Percentiles rank a stretch among this genome's conserved stretches.
phyloP scores from a whole-genome alignment of 1,140 invertebrate genomes.

The Nomia melanderi region DNA sequence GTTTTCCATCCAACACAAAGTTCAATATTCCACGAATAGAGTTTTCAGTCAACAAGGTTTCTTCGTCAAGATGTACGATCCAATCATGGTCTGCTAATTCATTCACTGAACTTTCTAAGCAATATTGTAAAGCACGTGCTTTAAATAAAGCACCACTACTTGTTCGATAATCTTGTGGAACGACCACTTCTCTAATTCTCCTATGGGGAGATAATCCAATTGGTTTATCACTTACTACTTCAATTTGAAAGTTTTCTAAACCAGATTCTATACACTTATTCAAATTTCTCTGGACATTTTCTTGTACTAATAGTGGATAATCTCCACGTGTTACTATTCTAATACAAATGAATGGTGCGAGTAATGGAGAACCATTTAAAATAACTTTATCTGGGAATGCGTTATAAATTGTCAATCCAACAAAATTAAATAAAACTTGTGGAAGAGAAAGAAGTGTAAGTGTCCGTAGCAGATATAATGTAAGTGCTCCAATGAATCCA shows the following conservation, averaged over 20 bases:
- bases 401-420: constrained; percentile 95
- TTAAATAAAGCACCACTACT: constrained; percentile 96
- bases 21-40: constrained; percentile 95
- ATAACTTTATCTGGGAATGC: constrained; percentile 96
- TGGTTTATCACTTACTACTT: constrained; percentile 97
- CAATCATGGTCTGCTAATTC: constrained; percentile 94
- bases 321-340: constrained; percentile 97
- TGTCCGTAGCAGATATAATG: constrained; percentile 89
- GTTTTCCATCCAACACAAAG: constrained; percentile 96
- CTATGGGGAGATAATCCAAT: constrained; percentile 88
- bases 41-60: constrained; percentile 96
- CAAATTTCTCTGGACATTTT: constrained; percentile 94
- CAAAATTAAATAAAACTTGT: constrained; percentile 95
- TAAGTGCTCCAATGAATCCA: constrained; percentile 86
- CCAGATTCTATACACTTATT: constrained; percentile 94
- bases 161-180: constrained; percentile 92
- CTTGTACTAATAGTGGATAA: constrained; percentile 94
- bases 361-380: constrained; percentile 92
- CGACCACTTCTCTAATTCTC: constrained; percentile 91
- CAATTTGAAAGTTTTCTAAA: constrained; percentile 97
- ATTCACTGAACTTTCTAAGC: constrained; percentile 95
- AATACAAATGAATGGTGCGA: constrained; percentile 97
- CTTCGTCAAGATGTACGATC: constrained; percentile 99
- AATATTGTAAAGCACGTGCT: constrained; percentile 97
- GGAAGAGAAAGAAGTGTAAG: constrained; percentile 93